Evolutionary conservation across 2,888 invertebrate species (phyloP).

Genomic region (Cheilosia impressa): DNA sequence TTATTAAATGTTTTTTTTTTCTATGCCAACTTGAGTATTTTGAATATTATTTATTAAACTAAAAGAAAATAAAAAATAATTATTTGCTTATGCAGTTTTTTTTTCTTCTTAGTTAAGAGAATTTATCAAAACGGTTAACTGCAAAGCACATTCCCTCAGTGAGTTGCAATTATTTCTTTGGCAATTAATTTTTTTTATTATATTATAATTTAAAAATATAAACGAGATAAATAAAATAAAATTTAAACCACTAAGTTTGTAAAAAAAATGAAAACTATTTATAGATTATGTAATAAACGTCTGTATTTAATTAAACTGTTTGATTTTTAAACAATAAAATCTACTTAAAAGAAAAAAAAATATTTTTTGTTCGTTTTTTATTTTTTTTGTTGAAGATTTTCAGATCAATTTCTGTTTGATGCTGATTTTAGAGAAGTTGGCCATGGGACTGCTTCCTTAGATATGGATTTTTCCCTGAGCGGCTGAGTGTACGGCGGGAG

Average conservation of each 20-base stretch:
- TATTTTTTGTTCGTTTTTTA: neutral
- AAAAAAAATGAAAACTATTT: constrained; percentile 65
- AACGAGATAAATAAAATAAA: constrained; percentile 31
- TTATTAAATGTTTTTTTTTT: constrained; percentile 29
- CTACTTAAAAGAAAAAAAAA: constrained; percentile 27
- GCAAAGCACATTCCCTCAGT: constrained; percentile 8
- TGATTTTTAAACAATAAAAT: constrained; percentile 66
- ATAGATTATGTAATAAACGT: constrained; percentile 67
- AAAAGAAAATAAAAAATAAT: constrained; percentile 12
- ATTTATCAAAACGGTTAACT: constrained; percentile 28
- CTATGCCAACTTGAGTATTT: constrained; percentile 69
- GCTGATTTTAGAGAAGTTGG: too few species aligned
- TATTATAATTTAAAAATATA: constrained; percentile 35
- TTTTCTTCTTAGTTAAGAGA: constrained; percentile 34
- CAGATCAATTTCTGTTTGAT: too few species aligned
- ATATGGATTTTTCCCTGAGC: too few species aligned
- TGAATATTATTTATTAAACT: constrained; percentile 60
- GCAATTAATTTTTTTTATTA: constrained; percentile 20
- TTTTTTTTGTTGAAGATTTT: too few species aligned
- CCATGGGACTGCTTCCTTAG: too few species aligned
- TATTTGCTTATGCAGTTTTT: constrained; percentile 22
- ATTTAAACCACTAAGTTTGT: constrained; percentile 64
- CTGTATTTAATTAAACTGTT: constrained; percentile 69
- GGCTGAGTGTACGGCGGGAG: too few species aligned
- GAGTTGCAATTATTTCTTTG: constrained; percentile 22